A percentile compares a stretch with the other conserved stretches of the same genome.
Conservation (phyloP, 2,113 vertebrate species). For the Peromyscus californicus region DNA sequence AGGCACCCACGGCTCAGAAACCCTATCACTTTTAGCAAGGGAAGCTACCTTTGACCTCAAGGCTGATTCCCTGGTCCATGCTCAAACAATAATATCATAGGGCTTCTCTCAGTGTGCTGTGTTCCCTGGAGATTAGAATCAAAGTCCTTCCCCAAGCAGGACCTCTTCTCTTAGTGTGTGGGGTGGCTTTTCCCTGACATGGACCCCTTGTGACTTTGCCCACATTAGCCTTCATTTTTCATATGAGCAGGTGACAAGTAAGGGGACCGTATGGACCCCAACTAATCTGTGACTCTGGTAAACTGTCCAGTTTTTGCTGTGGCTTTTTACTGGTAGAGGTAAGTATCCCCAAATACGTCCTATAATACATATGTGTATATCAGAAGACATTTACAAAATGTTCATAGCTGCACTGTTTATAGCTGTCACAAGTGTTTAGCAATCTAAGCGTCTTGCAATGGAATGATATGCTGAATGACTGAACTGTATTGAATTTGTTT, state of each 20-base stretch:
- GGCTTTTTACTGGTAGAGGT: slow-evolving; percentile 7
- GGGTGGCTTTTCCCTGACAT: neutral
- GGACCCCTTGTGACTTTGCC: neutral
- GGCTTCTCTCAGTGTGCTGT: neutral
- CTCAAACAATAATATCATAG: neutral
- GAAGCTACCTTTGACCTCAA: neutral
- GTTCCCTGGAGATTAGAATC: neutral
- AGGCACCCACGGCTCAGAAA: neutral
- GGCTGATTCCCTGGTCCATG: neutral
- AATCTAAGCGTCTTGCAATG: neutral
- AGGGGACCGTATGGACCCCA: neutral
- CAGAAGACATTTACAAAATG: neutral
- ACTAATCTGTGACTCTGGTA: neutral
- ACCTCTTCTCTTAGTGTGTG: neutral
- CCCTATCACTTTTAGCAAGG: neutral
- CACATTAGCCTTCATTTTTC: neutral
- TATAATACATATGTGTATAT: neutral
- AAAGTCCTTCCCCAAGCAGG: neutral
- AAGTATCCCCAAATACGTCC: neutral
- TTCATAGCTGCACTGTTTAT: neutral
- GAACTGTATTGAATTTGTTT: neutral
- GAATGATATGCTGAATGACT: neutral
- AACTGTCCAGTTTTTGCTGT: neutral
- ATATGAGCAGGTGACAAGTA: neutral
- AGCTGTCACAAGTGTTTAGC: neutral